Evolutionary conservation across 1,140 invertebrate genomes (phyloP), one percentile per base, ranked within the genome.

Genomic region (Artemia franciscana): DNA sequence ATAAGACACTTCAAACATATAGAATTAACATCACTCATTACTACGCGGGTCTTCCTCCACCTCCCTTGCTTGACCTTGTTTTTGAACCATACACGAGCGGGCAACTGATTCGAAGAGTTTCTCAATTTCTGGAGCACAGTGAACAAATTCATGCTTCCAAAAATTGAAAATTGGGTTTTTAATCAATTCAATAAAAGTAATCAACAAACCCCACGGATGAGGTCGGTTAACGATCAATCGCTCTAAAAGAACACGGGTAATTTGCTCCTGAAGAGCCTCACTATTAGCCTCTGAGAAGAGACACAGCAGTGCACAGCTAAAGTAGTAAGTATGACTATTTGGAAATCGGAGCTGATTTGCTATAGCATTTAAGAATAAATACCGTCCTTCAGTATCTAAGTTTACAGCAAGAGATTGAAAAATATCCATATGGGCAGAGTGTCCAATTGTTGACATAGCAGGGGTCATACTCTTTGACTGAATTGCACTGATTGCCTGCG

Each of bases 141-240:
- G 88, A 0, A 98, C 94, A 78, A 99, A 99, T 67, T 98, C 93
- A 71, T 98, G 93, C 60, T 84, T 83, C 94, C 94, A 98, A 74
- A 99, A 98, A 74, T 96, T 95, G 77, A 96, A 99, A n/a, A 83
- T 84, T 9, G 89, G 90, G 77, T 98, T 98, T 71, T 97, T 97
- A 68, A 99, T 97, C 18, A 99, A 79, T 75, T 99, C 95, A 68
- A 98, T 98, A 73, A 98, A 98, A 0, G 96, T 98, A 58, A 98
- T 94, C 5, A 98, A 78, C 7, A 99, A 75, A 26, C 96, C 96
- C 96, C 96, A 99, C 1, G 96, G 96, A 77, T 98, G 95, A 5
- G 96, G 96, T 64, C 95, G 78, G 72, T 97, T 97, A 0, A 97
- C 93, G 65, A 99, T 97, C 18, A 99, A 78, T 68, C 96, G 78